phyloP scores from a whole-genome alignment of 2,888 invertebrate species.

The Cylloceria caligata region DNA sequence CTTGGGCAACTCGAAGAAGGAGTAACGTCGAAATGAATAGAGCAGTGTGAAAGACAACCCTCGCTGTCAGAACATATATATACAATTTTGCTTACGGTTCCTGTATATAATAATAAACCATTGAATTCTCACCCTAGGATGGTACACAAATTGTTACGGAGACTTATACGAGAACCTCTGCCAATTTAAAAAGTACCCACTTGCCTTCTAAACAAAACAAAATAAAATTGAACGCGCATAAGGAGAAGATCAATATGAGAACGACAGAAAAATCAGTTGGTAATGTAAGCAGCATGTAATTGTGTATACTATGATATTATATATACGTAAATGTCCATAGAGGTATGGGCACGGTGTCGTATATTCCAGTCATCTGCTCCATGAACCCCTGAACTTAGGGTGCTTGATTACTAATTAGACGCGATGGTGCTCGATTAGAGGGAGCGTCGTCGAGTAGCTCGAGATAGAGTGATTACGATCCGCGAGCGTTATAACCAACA shows the following conservation, averaged over 20 bases:
- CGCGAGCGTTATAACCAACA: slow-evolving; percentile 6
- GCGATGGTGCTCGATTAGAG: slow-evolving; percentile 64
- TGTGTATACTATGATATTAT: not conserved
- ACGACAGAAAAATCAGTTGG: slow-evolving; percentile 1
- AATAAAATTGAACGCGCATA: not conserved
- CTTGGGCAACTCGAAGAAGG: no score
- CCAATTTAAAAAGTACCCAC: not conserved
- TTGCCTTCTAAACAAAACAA: not conserved
- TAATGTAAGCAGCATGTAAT: not conserved
- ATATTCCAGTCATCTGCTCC: slow-evolving; percentile 7
- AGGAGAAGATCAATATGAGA: not conserved
- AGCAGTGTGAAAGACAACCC: no score
- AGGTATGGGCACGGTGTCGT: not conserved
- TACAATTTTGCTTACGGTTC: no score
- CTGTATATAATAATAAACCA: no score
- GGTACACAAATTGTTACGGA: no score
- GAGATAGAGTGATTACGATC: slow-evolving; percentile 47
- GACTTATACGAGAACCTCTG: not conserved
- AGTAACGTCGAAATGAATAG: no score
- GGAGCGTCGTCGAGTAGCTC: slow-evolving; percentile 38
- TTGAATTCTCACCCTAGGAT: no score
- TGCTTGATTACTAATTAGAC: slow-evolving; percentile 66
- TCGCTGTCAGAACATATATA: no score
- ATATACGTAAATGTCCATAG: not conserved
- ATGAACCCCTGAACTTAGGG: slow-evolving; percentile 11